These are phyloP conservation scores for Epicauta chinensis DNA, from an alignment of 1,140 invertebrate species.

Conservation along the genomic window DNA sequence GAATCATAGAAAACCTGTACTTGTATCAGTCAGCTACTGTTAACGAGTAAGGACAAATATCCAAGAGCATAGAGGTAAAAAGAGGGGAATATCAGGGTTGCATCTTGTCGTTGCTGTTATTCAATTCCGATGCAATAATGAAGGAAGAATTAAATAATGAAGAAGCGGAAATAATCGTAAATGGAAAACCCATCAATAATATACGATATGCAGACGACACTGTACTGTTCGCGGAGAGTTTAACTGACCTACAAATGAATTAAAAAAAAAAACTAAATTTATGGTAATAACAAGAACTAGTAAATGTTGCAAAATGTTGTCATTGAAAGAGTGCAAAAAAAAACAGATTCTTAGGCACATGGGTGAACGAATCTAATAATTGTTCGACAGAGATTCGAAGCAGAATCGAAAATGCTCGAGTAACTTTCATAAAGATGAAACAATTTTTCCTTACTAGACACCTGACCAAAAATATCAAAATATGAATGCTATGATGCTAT, in stretches of 20 bases:
- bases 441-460: not conserved
- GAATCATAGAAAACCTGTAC: not conserved
- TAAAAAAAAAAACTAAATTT: constrained; percentile 8
- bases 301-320: too few relatives aligned
- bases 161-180: constrained; percentile 8
- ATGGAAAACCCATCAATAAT: constrained; percentile 17
- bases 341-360: constrained; percentile 3
- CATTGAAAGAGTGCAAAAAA: not conserved
- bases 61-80: constrained; percentile 17
- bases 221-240: constrained; percentile 14
- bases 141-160: not conserved
- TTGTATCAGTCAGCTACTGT: not conserved
- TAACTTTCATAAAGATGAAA: not conserved
- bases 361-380: not conserved
- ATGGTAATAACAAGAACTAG: too few relatives aligned
- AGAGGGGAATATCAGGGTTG: constrained; percentile 33
- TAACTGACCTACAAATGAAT: constrained; percentile 4
- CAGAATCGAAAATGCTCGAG: not conserved
- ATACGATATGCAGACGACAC: constrained; percentile 23
- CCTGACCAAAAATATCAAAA: not conserved
- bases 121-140: constrained; percentile 24
- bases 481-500: constrained; percentile 9
- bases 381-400: not conserved
- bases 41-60: not conserved
- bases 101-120: constrained; percentile 34